These are phyloP conservation scores for Hypsopygia costalis DNA, from an alignment of 2,888 invertebrate genomes.

Conservation along the genomic window DNA sequence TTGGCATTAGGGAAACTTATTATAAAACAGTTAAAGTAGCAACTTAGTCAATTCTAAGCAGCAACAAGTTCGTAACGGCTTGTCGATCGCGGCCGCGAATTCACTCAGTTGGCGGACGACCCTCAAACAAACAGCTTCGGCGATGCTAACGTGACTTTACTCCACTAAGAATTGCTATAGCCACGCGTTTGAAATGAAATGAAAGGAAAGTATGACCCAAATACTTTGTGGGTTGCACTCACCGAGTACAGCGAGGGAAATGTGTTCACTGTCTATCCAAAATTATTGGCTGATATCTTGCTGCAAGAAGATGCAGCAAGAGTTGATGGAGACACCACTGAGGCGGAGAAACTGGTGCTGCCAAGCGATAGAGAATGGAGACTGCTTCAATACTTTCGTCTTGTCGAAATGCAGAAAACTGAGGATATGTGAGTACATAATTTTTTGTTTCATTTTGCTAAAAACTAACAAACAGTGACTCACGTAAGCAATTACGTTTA, in stretches of 20 bases:
- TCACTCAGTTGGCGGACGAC: conserved; percentile 46
- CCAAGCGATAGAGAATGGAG: conserved; percentile 86
- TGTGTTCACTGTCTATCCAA: conserved; percentile 84
- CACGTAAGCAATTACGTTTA: no score
- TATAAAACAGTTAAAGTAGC: conserved; percentile 17
- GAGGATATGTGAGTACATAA: conserved; percentile 44
- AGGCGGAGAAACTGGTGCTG: conserved; percentile 80
- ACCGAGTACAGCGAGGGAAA: conserved; percentile 79
- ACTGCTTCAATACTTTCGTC: conserved; percentile 83
- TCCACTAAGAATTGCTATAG: no score
- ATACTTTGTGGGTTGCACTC: conserved; percentile 76
- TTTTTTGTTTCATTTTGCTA: no score
- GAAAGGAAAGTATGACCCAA: conserved; percentile 57
- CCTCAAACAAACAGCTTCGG: conserved; percentile 35
- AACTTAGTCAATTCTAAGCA: no score
- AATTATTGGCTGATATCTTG: conserved; percentile 82
- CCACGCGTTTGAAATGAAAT: conserved; percentile 38
- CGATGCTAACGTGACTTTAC: not conserved
- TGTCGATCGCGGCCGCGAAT: conserved; percentile 15
- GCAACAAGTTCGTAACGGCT: conserved; percentile 39
- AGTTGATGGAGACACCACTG: conserved; percentile 60
- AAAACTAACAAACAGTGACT: no score
- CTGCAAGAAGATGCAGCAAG: conserved; percentile 68
- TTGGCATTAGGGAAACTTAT: no score
- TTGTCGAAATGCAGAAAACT: conserved; percentile 83